Percentiles rank a stretch among this genome's conserved stretches.
phyloP scores from a whole-genome alignment of 2,113 vertebrate species.

The Zapornia atra region DNA sequence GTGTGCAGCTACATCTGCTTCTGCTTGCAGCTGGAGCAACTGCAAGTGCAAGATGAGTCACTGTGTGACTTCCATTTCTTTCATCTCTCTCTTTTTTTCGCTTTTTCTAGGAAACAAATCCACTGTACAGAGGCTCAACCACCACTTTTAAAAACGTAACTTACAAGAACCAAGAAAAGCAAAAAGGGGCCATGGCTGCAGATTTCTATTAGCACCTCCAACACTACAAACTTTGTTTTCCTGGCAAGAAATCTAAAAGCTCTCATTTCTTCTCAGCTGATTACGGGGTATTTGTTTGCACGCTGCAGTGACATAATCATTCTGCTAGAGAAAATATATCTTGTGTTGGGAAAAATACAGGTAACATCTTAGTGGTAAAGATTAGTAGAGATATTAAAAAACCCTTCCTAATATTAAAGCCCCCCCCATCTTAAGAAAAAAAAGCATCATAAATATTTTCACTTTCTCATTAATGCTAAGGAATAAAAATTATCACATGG shows the following conservation, averaged over 20 bases:
- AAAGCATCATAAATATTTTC: background rate
- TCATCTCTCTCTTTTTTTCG: background rate
- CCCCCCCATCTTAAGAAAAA: background rate
- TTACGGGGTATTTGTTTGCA: constrained; percentile 39
- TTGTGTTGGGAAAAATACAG: background rate
- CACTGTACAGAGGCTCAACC: constrained; percentile 93
- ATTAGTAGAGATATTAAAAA: background rate
- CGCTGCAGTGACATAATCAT: background rate
- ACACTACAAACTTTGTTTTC: background rate
- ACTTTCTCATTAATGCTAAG: background rate
- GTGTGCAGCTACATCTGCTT: background rate
- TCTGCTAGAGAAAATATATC: background rate
- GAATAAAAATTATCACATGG: constrained; percentile 10
- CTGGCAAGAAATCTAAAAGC: constrained; percentile 25
- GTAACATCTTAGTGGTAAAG: background rate
- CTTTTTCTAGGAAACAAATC: constrained; percentile 88
- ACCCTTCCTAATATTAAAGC: background rate
- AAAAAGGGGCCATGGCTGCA: constrained; percentile 70
- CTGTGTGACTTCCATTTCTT: background rate
- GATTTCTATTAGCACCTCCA: constrained; percentile 67
- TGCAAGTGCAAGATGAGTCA: background rate
- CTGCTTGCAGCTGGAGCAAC: background rate
- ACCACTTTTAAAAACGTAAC: constrained; percentile 97
- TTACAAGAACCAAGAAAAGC: constrained; percentile 86
- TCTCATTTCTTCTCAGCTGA: constrained; percentile 20